These are phyloP conservation scores for Musca vetustissima DNA, from an alignment of 1,140 invertebrate genomes.

Conservation along the genomic window DNA sequence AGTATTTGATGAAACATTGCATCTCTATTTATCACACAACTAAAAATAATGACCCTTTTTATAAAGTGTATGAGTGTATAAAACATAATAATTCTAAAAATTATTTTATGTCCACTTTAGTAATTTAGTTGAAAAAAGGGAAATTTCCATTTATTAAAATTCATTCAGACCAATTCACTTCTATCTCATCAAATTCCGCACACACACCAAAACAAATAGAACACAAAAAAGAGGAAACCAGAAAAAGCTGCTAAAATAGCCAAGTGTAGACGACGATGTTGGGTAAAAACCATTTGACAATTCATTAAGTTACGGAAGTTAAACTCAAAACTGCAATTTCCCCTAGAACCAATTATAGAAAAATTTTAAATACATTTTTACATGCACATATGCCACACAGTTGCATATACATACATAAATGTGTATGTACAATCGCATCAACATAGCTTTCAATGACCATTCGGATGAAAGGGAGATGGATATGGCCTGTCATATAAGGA, in stretches of 20 bases:
- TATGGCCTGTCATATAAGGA: no score
- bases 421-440: no score
- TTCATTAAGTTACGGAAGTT: slow-evolving; percentile 57
- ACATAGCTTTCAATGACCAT: no score
- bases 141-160: background rate
- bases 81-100: background rate
- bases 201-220: background rate
- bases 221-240: slow-evolving; percentile 9
- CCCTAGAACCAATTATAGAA: slow-evolving; percentile 57
- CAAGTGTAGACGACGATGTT: no score
- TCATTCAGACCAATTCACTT: slow-evolving; percentile 1
- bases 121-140: slow-evolving; percentile 11
- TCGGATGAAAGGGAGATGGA: no score
- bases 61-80: background rate
- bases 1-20: no score
- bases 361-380: slow-evolving; percentile 51
- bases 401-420: no score
- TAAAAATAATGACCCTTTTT: no score
- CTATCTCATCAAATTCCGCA: background rate
- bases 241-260: slow-evolving; percentile 4
- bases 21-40: no score
- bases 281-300: slow-evolving; percentile 54
- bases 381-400: no score
- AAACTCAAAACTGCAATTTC: slow-evolving; percentile 57
- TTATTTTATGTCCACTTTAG: slow-evolving; percentile 23